Evolutionary conservation across 2,888 invertebrate species (phyloP).

Genomic region (Limnephilus auricula): DNA sequence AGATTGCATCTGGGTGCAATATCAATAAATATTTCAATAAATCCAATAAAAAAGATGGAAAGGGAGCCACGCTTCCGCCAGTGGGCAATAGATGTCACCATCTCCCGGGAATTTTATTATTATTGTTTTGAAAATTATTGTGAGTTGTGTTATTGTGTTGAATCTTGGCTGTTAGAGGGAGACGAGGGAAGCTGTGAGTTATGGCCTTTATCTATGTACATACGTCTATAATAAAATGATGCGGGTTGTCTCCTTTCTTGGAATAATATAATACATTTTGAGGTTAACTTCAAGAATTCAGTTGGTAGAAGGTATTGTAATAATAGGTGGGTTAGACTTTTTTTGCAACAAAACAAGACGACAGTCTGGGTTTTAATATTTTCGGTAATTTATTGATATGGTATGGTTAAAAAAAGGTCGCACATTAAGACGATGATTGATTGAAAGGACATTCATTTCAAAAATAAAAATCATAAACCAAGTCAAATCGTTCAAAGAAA

Average conservation of each 20-base stretch:
- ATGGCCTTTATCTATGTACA: not conserved
- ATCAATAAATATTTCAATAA: conserved; percentile 36
- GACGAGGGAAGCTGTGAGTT: not conserved
- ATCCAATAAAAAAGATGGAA: conserved; percentile 15
- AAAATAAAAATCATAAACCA: not conserved
- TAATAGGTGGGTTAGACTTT: not conserved
- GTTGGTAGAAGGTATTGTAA: not conserved
- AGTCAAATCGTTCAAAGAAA: not conserved
- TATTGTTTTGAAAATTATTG: not conserved
- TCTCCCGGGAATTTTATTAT: not conserved
- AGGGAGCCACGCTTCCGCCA: not conserved
- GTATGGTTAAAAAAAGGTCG: not conserved
- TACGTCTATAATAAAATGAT: not conserved
- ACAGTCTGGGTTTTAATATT: not conserved
- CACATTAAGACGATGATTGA: not conserved
- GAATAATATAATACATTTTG: not conserved
- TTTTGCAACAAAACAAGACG: not conserved
- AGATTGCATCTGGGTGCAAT: conserved; percentile 23
- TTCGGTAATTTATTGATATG: not conserved
- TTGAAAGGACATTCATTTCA: not conserved
- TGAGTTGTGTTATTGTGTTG: not conserved
- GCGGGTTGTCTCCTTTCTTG: not conserved
- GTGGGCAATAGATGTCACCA: conserved; percentile 6
- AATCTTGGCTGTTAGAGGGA: not conserved
- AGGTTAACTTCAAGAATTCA: not conserved